These are phyloP conservation scores for Calliphora vomitoria DNA, from an alignment of 2,888 invertebrate species.

Conservation along the genomic window DNA sequence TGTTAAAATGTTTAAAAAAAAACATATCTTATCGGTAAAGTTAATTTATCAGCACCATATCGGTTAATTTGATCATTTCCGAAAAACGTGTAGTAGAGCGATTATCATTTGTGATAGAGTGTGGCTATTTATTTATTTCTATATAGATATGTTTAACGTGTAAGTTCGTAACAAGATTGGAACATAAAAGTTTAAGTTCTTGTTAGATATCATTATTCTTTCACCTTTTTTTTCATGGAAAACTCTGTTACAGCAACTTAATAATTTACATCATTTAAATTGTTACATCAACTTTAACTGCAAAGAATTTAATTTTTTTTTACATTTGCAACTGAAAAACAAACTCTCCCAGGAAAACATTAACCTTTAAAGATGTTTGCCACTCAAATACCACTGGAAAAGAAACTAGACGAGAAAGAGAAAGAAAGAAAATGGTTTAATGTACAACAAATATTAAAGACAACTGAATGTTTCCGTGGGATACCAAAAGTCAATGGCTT, in stretches of 20 bases:
- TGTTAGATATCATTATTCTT: not conserved
- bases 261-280: not conserved
- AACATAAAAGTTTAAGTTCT: too few species aligned
- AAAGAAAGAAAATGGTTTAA: conserved; percentile 41
- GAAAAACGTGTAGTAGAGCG: not conserved
- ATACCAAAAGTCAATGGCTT: conserved; percentile 70
- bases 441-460: conserved; percentile 43
- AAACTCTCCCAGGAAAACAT: conserved; percentile 50
- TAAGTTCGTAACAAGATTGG: too few species aligned
- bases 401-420: not conserved
- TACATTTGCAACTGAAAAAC: not conserved
- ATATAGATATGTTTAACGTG: too few species aligned
- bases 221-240: not conserved
- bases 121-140: not conserved
- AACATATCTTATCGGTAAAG: not conserved
- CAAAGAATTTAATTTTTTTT: conserved; percentile 17
- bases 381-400: conserved; percentile 18
- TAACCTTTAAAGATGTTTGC: conserved; percentile 54
- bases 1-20: not conserved
- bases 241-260: not conserved
- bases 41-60: not conserved
- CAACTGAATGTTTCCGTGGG: conserved; percentile 67
- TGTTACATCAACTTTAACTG: not conserved
- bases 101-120: not conserved
- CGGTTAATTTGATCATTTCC: not conserved